Conservation (phyloP, 2,888 invertebrate species). For the Dyspetes luteomarginatus region DNA sequence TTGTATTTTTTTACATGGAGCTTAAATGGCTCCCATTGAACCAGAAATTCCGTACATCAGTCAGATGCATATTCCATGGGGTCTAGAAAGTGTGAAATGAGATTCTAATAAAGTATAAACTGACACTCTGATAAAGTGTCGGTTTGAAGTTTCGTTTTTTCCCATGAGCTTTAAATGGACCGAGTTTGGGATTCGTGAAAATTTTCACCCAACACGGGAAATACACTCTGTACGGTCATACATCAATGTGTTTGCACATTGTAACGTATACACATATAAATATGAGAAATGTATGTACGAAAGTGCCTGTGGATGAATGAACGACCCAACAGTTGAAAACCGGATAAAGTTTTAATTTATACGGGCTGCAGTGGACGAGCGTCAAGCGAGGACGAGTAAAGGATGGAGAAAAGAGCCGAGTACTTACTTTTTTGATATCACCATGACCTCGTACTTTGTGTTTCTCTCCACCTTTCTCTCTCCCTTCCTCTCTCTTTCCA, state of each 20-base stretch:
- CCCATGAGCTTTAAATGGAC: slow-evolving; percentile 41
- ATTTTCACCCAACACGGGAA: slow-evolving; percentile 47
- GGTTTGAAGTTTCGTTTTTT: slow-evolving; percentile 57
- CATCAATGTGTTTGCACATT: too few species aligned
- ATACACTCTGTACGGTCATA: too few species aligned
- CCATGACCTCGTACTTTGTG: slow-evolving; percentile 53
- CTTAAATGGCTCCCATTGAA: slow-evolving; percentile 39
- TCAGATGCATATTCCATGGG: neutral
- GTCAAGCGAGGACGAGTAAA: slow-evolving; percentile 29
- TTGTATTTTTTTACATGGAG: neutral
- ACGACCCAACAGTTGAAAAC: slow-evolving; percentile 73
- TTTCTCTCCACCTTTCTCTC: slow-evolving; percentile 18
- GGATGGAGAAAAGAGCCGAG: slow-evolving; percentile 24
- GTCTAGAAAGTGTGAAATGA: slow-evolving; percentile 21
- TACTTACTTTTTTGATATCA: slow-evolving; percentile 61
- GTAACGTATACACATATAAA: neutral
- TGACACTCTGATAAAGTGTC: slow-evolving; percentile 54
- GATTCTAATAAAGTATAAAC: slow-evolving; percentile 42
- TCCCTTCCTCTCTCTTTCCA: slow-evolving; percentile 21
- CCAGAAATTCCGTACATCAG: slow-evolving; percentile 19
- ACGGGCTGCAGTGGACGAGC: slow-evolving; percentile 65
- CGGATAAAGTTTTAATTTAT: slow-evolving; percentile 76
- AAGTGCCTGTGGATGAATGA: slow-evolving; percentile 76
- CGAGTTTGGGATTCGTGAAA: slow-evolving; percentile 44
- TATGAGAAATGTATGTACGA: slow-evolving; percentile 6